These are phyloP conservation scores for Nomada goodeniana DNA, from an alignment of 2,888 invertebrate genomes.

Conservation along the genomic window DNA sequence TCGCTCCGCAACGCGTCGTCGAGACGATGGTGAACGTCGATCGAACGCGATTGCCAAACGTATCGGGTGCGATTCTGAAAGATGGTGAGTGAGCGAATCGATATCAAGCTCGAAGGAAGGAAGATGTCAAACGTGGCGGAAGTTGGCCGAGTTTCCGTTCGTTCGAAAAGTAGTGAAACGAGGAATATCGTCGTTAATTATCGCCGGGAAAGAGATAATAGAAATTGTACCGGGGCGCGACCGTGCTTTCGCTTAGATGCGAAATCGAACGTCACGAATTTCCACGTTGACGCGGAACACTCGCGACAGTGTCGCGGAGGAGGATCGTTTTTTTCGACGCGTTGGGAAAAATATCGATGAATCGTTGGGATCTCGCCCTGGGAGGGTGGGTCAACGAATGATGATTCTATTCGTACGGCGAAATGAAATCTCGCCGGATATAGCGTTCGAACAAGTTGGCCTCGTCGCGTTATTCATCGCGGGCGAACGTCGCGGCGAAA, in stretches of 20 bases:
- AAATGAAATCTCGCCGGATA: constrained; percentile 34
- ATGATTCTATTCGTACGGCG: constrained; percentile 26
- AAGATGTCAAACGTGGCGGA: not conserved
- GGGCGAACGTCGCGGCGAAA: constrained; percentile 6
- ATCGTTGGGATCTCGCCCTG: not conserved
- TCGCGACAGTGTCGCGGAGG: not conserved
- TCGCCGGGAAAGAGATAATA: not conserved
- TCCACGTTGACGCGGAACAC: constrained; percentile 4
- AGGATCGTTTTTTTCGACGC: not conserved
- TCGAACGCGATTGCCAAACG: constrained; percentile 58
- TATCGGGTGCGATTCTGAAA: constrained; percentile 67
- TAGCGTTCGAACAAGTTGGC: constrained; percentile 35
- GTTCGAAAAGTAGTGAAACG: not conserved
- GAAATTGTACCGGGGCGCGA: not conserved
- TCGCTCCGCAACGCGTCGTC: not conserved
- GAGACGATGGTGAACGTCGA: constrained; percentile 58
- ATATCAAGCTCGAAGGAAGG: not conserved
- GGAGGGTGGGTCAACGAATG: constrained; percentile 8
- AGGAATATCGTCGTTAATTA: no score
- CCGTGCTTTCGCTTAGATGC: not conserved
- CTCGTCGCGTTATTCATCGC: constrained; percentile 37
- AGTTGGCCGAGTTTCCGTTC: not conserved
- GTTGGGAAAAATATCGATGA: not conserved
- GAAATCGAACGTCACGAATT: constrained; percentile 27
- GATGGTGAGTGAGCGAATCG: constrained; percentile 63